phyloP scores from a whole-genome alignment of 2,113 vertebrate species.

The Hypocryptadius cinnamomeus region DNA sequence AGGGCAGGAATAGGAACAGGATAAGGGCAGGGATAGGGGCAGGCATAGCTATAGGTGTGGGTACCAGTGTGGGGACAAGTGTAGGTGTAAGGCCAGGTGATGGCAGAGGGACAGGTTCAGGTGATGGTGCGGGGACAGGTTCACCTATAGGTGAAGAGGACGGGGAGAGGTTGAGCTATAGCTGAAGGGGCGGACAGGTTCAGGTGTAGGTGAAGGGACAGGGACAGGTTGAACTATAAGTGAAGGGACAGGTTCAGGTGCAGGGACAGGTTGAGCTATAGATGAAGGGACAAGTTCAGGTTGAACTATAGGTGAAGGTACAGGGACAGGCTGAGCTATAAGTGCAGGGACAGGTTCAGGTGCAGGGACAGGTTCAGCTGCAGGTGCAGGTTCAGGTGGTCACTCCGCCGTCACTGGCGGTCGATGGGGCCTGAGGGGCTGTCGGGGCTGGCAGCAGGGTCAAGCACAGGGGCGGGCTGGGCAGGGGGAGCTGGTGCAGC shows the following conservation, averaged over 20 bases:
- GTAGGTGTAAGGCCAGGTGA: neutral
- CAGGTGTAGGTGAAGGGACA: neutral
- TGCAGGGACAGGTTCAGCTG: neutral
- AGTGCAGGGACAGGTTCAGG: neutral
- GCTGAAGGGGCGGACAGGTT: no score
- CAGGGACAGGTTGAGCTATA: no score
- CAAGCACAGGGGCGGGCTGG: neutral
- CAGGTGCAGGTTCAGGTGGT: neutral
- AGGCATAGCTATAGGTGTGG: neutral
- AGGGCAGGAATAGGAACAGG: no score
- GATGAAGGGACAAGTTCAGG: neutral
- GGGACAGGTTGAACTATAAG: no score
- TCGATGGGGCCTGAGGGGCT: accelerated
- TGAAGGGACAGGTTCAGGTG: neutral
- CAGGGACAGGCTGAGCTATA: no score
- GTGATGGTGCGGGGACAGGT: neutral
- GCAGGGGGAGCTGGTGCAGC: neutral
- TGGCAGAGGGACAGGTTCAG: no score
- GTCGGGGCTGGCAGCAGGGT: neutral
- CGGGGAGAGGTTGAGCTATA: accelerated
- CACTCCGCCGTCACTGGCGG: accelerated
- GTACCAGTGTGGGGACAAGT: neutral
- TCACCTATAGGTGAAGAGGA: neutral
- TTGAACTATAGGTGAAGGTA: no score
- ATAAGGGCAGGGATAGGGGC: neutral